A percentile compares a stretch with the other conserved stretches of the same genome.
Conservation (phyloP, 2,888 invertebrate species). For the Hemistola chrysoprasaria region DNA sequence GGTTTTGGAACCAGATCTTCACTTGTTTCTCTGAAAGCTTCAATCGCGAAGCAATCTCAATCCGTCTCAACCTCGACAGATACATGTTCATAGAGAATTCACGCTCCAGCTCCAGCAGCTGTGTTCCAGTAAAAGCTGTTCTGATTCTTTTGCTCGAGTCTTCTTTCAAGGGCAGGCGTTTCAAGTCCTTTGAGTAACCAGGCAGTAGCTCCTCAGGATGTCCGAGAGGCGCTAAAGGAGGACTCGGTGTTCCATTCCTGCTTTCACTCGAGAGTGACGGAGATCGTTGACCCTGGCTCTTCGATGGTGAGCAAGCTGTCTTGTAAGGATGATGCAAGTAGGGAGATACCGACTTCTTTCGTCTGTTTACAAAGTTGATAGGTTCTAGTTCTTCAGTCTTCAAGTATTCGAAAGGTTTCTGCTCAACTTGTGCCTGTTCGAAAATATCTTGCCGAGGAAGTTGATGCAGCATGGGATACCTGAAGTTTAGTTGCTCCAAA, state of each 20-base stretch:
- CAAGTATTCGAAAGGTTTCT: conserved; percentile 53
- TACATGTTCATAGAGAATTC: conserved; percentile 96
- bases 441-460: conserved; percentile 64
- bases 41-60: conserved; percentile 95
- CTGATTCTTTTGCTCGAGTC: conserved; percentile 93
- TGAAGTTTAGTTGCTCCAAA: conserved; percentile 68
- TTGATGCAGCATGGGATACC: conserved; percentile 68
- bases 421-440: conserved; percentile 45
- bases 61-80: conserved; percentile 92
- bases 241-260: conserved; percentile 81
- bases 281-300: conserved; percentile 68
- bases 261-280: conserved; percentile 73
- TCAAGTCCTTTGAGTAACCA: conserved; percentile 66
- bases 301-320: conserved; percentile 57
- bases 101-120: conserved; percentile 92
- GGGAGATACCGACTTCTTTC: conserved; percentile 71
- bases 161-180: conserved; percentile 77
- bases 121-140: conserved; percentile 96
- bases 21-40: conserved; percentile 97
- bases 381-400: conserved; percentile 66
- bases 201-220: conserved; percentile 72
- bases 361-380: conserved; percentile 53
- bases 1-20: conserved; percentile 97
- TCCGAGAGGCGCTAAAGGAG: conserved; percentile 72
- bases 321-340: conserved; percentile 71